Evolutionary conservation across 1,140 invertebrate genomes (phyloP).

Genomic region (Pectinophora gossypiella): DNA sequence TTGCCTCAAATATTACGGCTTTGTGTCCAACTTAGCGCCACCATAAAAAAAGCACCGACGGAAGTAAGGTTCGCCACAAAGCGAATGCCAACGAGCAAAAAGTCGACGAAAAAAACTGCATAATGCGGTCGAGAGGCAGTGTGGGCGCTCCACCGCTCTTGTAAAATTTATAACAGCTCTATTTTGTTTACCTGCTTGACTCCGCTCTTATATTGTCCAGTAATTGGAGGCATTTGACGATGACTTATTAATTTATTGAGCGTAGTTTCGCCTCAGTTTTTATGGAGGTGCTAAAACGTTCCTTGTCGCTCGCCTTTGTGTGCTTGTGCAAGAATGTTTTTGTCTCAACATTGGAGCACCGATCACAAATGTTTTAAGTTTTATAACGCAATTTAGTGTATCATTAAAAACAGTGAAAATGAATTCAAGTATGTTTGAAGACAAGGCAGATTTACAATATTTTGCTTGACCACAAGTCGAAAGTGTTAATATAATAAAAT

Average conservation of each 20-base stretch:
- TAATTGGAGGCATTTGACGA: slow-evolving; percentile 70
- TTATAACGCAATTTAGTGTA: background rate
- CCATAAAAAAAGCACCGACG: slow-evolving; percentile 55
- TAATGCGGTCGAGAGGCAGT: slow-evolving; percentile 61
- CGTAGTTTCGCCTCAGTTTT: slow-evolving; percentile 59
- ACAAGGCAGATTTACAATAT: no score
- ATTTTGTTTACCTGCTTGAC: slow-evolving; percentile 72
- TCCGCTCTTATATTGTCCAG: slow-evolving; percentile 59
- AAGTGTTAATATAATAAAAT: no score
- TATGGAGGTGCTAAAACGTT: slow-evolving; percentile 69
- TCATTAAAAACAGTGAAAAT: background rate
- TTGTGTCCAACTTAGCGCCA: slow-evolving; percentile 67
- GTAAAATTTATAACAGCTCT: slow-evolving; percentile 74
- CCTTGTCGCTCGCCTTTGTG: slow-evolving; percentile 30
- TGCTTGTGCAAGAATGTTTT: slow-evolving; percentile 22
- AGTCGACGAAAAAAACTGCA: slow-evolving; percentile 62
- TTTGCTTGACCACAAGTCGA: no score
- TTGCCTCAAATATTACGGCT: slow-evolving; percentile 33
- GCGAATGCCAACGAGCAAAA: slow-evolving; percentile 67
- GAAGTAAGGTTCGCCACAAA: slow-evolving; percentile 69
- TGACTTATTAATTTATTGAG: slow-evolving; percentile 74
- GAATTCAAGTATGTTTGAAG: no score
- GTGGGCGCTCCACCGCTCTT: slow-evolving; percentile 57
- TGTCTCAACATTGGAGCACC: background rate
- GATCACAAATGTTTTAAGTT: background rate